Percentiles rank a stretch among this genome's conserved stretches.
phyloP scores from a whole-genome alignment of 1,140 invertebrate genomes.

The Agraylea sexmaculata region DNA sequence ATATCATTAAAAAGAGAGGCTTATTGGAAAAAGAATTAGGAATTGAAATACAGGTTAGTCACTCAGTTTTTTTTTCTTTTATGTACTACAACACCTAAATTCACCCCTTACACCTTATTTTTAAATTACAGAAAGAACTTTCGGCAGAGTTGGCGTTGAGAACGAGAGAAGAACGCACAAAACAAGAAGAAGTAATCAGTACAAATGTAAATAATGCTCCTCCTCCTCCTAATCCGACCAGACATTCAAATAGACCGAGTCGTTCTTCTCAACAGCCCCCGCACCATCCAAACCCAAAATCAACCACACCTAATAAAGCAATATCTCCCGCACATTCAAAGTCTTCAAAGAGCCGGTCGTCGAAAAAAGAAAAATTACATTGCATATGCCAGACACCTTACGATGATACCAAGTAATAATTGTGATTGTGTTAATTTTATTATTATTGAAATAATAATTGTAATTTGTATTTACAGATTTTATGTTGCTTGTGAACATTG shows the following conservation, averaged over 20 bases:
- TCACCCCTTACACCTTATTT: too few relatives aligned
- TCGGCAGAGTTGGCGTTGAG: constrained; percentile 51
- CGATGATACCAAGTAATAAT: constrained; percentile 74
- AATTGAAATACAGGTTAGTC: constrained; percentile 68
- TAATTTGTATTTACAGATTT: constrained; percentile 50
- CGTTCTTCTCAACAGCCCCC: constrained; percentile 16
- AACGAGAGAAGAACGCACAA: constrained; percentile 55
- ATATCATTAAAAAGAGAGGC: constrained; percentile 82
- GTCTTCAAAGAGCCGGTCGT: too few relatives aligned
- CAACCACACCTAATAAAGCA: constrained; percentile 21
- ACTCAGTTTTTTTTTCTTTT: background rate
- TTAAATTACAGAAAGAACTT: constrained; percentile 56
- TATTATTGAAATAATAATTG: constrained; percentile 2
- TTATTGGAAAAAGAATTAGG: constrained; percentile 84
- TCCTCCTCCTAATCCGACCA: background rate
- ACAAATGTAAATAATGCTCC: constrained; percentile 24
- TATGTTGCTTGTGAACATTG: constrained; percentile 96
- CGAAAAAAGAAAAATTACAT: constrained; percentile 74
- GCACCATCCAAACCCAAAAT: constrained; percentile 23
- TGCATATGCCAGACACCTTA: constrained; percentile 92
- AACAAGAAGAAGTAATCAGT: constrained; percentile 56
- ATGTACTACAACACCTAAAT: background rate
- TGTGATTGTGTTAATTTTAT: constrained; percentile 8
- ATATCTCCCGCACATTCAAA: constrained; percentile 13
- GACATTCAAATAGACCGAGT: constrained; percentile 26